Conservation (phyloP, 1,140 invertebrate species). For the Galleria mellonella region DNA sequence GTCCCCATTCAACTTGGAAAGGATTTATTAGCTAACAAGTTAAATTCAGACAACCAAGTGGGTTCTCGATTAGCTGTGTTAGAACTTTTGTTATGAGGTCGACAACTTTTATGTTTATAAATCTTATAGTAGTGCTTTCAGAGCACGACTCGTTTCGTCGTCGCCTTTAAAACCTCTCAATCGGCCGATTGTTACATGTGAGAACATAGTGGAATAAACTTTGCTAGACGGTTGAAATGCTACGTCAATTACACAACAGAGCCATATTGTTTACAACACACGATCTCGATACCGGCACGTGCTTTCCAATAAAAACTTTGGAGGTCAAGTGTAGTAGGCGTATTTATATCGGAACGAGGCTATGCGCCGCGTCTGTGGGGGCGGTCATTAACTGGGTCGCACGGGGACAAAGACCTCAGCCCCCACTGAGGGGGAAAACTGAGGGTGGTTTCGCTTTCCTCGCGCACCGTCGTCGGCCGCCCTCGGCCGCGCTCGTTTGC, state of each 20-base stretch:
- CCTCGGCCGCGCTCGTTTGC: slow-evolving; percentile 17
- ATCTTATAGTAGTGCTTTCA: too few relatives aligned
- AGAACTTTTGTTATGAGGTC: neutral
- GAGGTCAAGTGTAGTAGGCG: slow-evolving; percentile 73
- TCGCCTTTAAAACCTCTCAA: neutral
- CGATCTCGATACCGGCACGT: slow-evolving; percentile 58
- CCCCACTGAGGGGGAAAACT: slow-evolving; percentile 38
- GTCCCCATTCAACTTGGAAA: slow-evolving; percentile 17
- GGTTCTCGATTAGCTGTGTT: slow-evolving; percentile 24
- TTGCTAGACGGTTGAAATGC: neutral
- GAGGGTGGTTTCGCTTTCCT: slow-evolving; percentile 54
- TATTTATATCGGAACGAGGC: slow-evolving; percentile 70
- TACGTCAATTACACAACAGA: slow-evolving; percentile 7
- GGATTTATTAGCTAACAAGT: slow-evolving; percentile 30
- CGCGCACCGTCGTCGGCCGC: slow-evolving; percentile 21
- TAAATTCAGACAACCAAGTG: slow-evolving; percentile 7
- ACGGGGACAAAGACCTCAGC: slow-evolving; percentile 63
- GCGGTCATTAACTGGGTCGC: slow-evolving; percentile 72
- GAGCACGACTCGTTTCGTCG: too few relatives aligned
- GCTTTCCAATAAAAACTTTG: slow-evolving; percentile 72
- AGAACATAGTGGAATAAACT: neutral
- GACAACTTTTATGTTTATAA: neutral
- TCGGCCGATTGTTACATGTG: neutral
- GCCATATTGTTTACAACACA: slow-evolving; percentile 53
- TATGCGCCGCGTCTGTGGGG: slow-evolving; percentile 63